Evolutionary conservation across 1,140 invertebrate genomes (phyloP).

Genomic region (Parasteatoda tepidariorum): DNA sequence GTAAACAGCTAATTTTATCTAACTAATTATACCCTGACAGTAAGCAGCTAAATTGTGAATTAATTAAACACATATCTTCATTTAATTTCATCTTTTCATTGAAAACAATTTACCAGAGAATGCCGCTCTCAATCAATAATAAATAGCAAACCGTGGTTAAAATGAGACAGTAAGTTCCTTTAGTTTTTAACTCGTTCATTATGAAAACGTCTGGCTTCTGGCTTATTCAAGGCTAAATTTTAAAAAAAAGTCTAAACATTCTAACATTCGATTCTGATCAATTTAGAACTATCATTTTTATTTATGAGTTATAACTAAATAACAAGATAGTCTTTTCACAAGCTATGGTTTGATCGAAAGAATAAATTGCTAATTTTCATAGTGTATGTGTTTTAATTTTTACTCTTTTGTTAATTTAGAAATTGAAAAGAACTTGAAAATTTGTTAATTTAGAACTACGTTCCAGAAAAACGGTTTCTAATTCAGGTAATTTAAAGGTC

Average conservation of each 20-base stretch:
- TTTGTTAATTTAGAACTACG: neutral
- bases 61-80: too few relatives aligned
- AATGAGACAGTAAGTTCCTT: neutral
- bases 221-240: constrained; percentile 7
- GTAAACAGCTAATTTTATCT: too few relatives aligned
- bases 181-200: neutral
- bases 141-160: neutral
- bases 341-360: neutral
- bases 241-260: neutral
- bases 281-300: neutral
- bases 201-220: neutral
- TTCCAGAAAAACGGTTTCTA: neutral
- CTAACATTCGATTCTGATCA: neutral
- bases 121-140: too few relatives aligned
- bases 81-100: neutral
- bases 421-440: too few relatives aligned
- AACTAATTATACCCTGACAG: neutral
- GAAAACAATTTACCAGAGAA: neutral
- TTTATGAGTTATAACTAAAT: neutral
- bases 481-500: neutral
- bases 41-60: neutral
- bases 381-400: neutral
- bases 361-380: neutral
- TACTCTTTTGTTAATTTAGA: neutral
- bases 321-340: neutral